Base-by-base conservation (phyloP, 2,797 vertebrate genomes). In the Chrosomus eos region DNA sequence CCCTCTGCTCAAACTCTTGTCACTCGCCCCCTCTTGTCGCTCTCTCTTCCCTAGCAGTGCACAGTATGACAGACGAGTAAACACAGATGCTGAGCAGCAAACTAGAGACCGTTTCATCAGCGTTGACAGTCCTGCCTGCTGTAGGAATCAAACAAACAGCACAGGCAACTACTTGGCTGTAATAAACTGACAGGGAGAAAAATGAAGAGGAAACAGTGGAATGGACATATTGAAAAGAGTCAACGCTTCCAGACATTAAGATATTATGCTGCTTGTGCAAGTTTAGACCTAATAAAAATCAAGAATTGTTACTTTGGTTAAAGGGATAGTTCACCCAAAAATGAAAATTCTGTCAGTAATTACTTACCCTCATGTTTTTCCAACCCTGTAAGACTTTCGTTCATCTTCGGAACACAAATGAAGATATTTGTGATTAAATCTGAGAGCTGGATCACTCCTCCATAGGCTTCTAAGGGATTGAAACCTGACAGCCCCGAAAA, bases 151-250 rank as follows among this genome's bases (percentile, higher is more conserved):
- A 95, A 96, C 28, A 91, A 89, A 89, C 67, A 84, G 92, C 91
- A 91, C 90, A 74, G 93, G 94, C 93, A 95, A 95, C 92, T 92
- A 89, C 94, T 78, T 96, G 89, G 92, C 95, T 96, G 96, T 96
- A 97, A 97, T 96, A 96, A 96, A 96, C 93, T 95, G 95, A 93
- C 94, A 95, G 90, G 43, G 88, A 76, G 66, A 75, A 83, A 68
- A 79, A 84, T 92, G 90, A 91, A 89, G 89, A 90, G 85, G 87
- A 88, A 92, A 92, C 84, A 91, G 89, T 81, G 87, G 91, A 89
- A 87, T 90, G 87, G 90, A 92, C 89, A 85, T 80, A 93, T 91
- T 92, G 93, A 95, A 88, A 89, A 90, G 89, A 94, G 93, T 91
- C 93, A 89, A 93, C 94, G 94, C 94, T 95, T 94, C 79, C 89